Conservation (phyloP, 2,797 vertebrate genomes). For the Emydoidea blandingii region DNA sequence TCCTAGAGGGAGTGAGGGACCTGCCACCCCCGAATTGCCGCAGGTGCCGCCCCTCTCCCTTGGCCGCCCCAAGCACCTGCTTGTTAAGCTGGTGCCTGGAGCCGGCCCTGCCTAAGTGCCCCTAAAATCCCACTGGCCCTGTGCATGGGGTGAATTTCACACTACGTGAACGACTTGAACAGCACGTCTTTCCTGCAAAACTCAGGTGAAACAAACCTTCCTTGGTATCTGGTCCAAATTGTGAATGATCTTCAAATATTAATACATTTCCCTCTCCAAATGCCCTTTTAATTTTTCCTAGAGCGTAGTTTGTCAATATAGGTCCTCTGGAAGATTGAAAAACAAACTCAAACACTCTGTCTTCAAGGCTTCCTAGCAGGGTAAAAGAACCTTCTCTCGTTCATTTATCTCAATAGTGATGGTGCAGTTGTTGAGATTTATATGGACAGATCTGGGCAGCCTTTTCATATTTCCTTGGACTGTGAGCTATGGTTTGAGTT, state of each 20-base stretch:
- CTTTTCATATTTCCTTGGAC: neutral
- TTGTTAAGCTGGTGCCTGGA: too few species aligned
- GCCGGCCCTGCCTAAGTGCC: neutral
- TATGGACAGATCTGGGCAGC: neutral
- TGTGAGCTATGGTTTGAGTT: neutral
- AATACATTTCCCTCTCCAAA: neutral
- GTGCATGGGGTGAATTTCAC: neutral
- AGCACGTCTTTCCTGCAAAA: neutral
- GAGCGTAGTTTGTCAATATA: fast-evolving
- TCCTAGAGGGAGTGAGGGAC: too few species aligned
- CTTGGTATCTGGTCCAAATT: neutral
- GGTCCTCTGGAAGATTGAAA: neutral
- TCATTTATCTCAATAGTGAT: neutral
- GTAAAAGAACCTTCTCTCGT: fast-evolving
- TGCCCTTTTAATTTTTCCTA: neutral
- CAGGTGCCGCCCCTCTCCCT: too few species aligned
- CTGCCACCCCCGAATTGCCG: too few species aligned
- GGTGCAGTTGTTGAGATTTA: neutral
- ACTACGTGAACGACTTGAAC: neutral
- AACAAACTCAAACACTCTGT: neutral
- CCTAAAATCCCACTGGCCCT: neutral
- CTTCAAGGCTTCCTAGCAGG: neutral
- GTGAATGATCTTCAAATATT: neutral
- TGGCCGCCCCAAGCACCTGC: too few species aligned
- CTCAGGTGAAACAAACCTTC: neutral